Conservation (phyloP, 2,888 invertebrate species). For the Syritta pipiens region DNA sequence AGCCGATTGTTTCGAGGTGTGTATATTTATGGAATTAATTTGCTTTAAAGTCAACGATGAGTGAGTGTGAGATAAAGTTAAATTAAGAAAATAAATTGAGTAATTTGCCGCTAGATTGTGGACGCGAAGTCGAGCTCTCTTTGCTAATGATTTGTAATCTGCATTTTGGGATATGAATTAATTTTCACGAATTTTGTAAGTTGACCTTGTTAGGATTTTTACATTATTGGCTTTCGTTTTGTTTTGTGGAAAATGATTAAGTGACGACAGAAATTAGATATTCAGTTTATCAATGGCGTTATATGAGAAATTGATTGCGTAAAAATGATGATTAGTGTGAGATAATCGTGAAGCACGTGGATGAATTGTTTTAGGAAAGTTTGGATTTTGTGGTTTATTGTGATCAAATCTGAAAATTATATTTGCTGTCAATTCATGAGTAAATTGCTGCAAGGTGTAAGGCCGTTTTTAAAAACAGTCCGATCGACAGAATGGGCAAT, state of each 20-base stretch:
- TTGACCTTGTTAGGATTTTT: slow-evolving; percentile 40
- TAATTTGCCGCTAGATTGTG: too few species aligned
- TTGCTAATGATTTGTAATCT: slow-evolving; percentile 23
- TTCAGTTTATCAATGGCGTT: not conserved
- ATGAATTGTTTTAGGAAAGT: not conserved
- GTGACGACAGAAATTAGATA: not conserved
- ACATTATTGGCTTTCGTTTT: not conserved
- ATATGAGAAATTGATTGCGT: slow-evolving; percentile 23
- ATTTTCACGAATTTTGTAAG: slow-evolving; percentile 42
- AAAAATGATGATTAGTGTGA: slow-evolving; percentile 4
- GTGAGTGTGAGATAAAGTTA: not conserved
- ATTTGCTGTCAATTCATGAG: too few species aligned
- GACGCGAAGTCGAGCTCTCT: not conserved
- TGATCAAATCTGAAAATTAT: too few species aligned
- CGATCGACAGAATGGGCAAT: too few species aligned
- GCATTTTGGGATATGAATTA: not conserved
- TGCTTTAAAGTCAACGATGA: slow-evolving; percentile 6
- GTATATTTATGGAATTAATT: slow-evolving; percentile 33
- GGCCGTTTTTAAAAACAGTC: too few species aligned
- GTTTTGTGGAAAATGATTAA: slow-evolving; percentile 9
- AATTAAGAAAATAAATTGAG: too few species aligned
- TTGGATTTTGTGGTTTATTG: too few species aligned
- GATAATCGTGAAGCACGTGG: slow-evolving; percentile 16
- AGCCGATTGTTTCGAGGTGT: slow-evolving; percentile 3
- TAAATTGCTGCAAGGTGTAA: too few species aligned